Percentiles rank a stretch among this genome's conserved stretches.
phyloP scores from a whole-genome alignment of 1,140 invertebrate genomes.

The Pemphigus obesinymphae region DNA sequence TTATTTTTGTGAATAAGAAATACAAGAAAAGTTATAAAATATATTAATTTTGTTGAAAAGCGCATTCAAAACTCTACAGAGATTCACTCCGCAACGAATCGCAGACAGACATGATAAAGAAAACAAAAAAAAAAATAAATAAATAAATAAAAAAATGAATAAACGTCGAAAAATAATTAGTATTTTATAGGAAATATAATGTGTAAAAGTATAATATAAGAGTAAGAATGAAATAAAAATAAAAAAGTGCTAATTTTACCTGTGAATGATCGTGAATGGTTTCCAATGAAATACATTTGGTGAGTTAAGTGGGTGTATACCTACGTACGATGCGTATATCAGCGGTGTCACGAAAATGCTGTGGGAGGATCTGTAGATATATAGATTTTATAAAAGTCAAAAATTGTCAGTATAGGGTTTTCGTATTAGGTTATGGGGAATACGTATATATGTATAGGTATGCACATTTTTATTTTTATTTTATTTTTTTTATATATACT shows the following conservation, averaged over 20 bases:
- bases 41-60: neutral
- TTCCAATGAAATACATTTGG: slow-evolving; percentile 18
- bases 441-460: too few species aligned
- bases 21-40: neutral
- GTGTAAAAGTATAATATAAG: neutral
- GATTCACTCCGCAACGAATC: neutral
- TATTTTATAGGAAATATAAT: neutral
- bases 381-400: too few species aligned
- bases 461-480: too few species aligned
- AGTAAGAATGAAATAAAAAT: slow-evolving; percentile 42
- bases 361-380: too few species aligned
- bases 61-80: neutral
- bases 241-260: slow-evolving; percentile 45
- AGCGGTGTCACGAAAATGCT: too few species aligned
- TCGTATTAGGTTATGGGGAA: too few species aligned
- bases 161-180: neutral
- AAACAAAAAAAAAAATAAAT: neutral
- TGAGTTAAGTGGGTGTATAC: neutral
- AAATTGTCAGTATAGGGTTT: too few species aligned
- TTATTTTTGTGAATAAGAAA: too few species aligned
- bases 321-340: too few species aligned
- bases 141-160: too few species aligned
- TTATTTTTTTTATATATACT: too few species aligned
- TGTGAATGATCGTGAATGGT: slow-evolving; percentile 33
- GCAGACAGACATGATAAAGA: neutral